These are phyloP conservation scores for Stictonetta naevosa DNA, from an alignment of 2,113 vertebrate species.

Conservation along the genomic window DNA sequence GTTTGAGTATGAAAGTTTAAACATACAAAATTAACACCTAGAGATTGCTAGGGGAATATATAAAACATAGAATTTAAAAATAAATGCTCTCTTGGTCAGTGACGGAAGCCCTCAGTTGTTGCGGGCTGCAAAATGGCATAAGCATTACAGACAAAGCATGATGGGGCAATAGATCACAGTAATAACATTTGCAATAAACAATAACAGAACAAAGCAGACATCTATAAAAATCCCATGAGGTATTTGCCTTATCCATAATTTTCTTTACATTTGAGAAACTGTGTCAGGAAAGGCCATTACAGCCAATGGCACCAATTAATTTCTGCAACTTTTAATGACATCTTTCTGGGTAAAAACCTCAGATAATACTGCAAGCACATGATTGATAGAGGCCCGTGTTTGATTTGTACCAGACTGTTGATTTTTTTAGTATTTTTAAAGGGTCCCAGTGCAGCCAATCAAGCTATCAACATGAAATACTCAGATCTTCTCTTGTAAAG, in stretches of 20 bases:
- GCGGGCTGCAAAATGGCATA: slow-evolving; percentile 62
- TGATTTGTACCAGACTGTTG: slow-evolving; percentile 85
- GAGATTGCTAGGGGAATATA: slow-evolving; percentile 69
- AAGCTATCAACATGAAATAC: slow-evolving; percentile 88
- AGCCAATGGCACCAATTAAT: slow-evolving; percentile 88
- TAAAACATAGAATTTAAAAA: slow-evolving; percentile 68
- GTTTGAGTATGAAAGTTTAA: slow-evolving; percentile 80
- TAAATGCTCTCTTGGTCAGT: slow-evolving; percentile 61
- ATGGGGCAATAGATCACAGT: slow-evolving; percentile 83
- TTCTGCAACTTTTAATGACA: slow-evolving; percentile 88
- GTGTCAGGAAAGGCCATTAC: slow-evolving; percentile 83
- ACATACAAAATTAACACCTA: slow-evolving; percentile 73
- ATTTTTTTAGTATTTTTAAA: slow-evolving; percentile 86
- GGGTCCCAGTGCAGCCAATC: slow-evolving; percentile 89
- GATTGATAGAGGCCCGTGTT: slow-evolving; percentile 79
- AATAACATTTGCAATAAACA: slow-evolving; percentile 89
- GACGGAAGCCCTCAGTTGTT: slow-evolving; percentile 75
- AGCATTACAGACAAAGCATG: slow-evolving; percentile 76
- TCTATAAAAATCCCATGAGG: slow-evolving; percentile 83
- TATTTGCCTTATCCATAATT: slow-evolving; percentile 84
- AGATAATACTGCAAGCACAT: slow-evolving; percentile 77
- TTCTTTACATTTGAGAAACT: slow-evolving; percentile 85
- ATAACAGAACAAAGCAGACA: slow-evolving; percentile 85
- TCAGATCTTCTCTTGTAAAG: slow-evolving; percentile 79
- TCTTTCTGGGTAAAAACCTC: slow-evolving; percentile 83